These are phyloP conservation scores for Poecilia latipinna DNA, from an alignment of 2,113 vertebrate genomes.

Conservation along the genomic window DNA sequence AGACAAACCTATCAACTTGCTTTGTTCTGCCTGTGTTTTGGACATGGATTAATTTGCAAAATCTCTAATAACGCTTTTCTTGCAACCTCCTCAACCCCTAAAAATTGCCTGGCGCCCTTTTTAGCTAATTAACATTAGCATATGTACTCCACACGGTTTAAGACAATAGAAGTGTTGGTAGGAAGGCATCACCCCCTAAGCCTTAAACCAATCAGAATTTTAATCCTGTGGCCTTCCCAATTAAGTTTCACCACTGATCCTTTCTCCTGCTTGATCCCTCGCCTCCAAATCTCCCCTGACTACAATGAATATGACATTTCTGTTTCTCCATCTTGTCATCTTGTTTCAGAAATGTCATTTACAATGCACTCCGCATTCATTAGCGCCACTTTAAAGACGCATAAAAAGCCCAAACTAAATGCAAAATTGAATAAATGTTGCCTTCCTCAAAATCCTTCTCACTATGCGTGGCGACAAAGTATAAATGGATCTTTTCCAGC, in stretches of 20 bases:
- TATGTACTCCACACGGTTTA: slow-evolving; percentile 53
- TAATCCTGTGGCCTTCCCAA: slow-evolving; percentile 65
- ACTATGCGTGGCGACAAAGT: neutral
- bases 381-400: neutral
- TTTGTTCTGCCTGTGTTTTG: slow-evolving; percentile 8
- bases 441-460: neutral
- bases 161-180: slow-evolving; percentile 57
- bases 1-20: neutral
- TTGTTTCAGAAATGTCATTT: slow-evolving; percentile 46
- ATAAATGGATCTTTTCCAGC: no score
- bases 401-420: neutral
- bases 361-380: neutral
- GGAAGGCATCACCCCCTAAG: slow-evolving; percentile 58
- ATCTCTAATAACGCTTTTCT: neutral
- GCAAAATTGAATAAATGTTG: no score
- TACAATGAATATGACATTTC: slow-evolving; percentile 56
- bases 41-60: slow-evolving; percentile 17
- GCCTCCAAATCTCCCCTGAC: slow-evolving; percentile 51
- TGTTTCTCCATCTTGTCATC: slow-evolving; percentile 43
- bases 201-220: slow-evolving; percentile 69
- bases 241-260: slow-evolving; percentile 69
- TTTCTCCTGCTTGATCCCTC: slow-evolving; percentile 45
- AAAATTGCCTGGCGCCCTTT: slow-evolving; percentile 17
- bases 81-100: slow-evolving; percentile 13
- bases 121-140: slow-evolving; percentile 51